These are phyloP conservation scores for Phalacrocorax pelagicus DNA, from an alignment of 2,113 vertebrate genomes.

Conservation along the genomic window DNA sequence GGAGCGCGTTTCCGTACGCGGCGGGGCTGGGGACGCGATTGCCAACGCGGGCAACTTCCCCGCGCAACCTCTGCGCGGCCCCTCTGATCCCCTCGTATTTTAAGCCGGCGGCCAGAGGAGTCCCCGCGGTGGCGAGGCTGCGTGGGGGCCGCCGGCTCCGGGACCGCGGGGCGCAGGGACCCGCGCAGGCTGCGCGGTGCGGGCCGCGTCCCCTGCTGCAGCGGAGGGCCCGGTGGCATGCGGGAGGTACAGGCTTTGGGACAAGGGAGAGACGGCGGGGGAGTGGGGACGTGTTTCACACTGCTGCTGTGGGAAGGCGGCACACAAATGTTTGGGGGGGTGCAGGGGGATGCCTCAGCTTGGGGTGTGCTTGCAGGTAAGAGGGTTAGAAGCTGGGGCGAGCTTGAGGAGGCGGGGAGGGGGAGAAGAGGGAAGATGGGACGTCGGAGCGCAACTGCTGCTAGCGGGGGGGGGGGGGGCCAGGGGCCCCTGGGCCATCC, in stretches of 20 bases:
- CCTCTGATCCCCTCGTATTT: accelerated
- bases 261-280: too few relatives aligned
- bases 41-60: neutral
- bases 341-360: neutral
- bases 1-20: neutral
- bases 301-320: too few relatives aligned
- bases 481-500: neutral
- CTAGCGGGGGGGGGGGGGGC: neutral
- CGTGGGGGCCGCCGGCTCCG: too few relatives aligned
- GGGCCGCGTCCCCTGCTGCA: too few relatives aligned
- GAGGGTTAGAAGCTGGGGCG: neutral
- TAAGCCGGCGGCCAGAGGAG: neutral
- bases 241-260: too few relatives aligned
- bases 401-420: neutral
- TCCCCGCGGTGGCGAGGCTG: neutral
- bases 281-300: too few relatives aligned
- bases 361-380: neutral
- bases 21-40: neutral
- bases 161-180: too few relatives aligned
- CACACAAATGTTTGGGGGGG: too few relatives aligned
- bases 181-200: too few relatives aligned
- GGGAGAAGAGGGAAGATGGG: neutral
- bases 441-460: neutral
- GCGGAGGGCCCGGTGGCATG: too few relatives aligned
- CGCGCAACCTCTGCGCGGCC: neutral